phyloP scores from a whole-genome alignment of 2,113 vertebrate genomes.

The Delphinapterus leucas region DNA sequence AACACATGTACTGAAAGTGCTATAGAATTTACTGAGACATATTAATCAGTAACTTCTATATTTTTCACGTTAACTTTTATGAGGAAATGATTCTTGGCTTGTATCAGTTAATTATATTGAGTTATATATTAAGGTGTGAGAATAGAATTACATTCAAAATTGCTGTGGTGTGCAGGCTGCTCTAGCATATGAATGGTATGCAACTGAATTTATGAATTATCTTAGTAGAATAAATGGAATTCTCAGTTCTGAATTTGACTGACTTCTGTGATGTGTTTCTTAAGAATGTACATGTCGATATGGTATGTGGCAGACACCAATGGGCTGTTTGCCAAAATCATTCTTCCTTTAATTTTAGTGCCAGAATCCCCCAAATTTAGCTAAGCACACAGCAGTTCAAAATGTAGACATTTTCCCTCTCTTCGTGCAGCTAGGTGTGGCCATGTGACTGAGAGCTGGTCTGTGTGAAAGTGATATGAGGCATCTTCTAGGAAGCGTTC shows the following conservation, averaged over 20 bases:
- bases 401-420: not conserved
- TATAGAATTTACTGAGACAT: not conserved
- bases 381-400: not conserved
- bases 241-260: not conserved
- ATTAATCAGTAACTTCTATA: not conserved
- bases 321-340: not conserved
- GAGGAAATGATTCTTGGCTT: not conserved
- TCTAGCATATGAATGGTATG: not conserved
- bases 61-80: not conserved
- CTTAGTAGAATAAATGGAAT: not conserved
- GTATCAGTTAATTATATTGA: slow-evolving; percentile 15
- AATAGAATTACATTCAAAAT: not conserved
- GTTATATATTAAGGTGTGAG: not conserved
- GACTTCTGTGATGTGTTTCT: not conserved
- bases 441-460: not conserved
- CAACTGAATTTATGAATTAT: not conserved
- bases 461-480: not conserved
- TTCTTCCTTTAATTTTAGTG: not conserved
- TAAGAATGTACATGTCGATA: not conserved
- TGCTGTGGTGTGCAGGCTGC: not conserved
- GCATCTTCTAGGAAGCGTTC: not conserved
- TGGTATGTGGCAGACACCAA: not conserved
- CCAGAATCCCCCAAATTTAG: not conserved
- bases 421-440: not conserved
- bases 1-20: not conserved